A percentile compares a stretch with the other conserved stretches of the same genome.
Conservation (phyloP, 2,888 invertebrate species). For the Cecidostiba fungosa region DNA sequence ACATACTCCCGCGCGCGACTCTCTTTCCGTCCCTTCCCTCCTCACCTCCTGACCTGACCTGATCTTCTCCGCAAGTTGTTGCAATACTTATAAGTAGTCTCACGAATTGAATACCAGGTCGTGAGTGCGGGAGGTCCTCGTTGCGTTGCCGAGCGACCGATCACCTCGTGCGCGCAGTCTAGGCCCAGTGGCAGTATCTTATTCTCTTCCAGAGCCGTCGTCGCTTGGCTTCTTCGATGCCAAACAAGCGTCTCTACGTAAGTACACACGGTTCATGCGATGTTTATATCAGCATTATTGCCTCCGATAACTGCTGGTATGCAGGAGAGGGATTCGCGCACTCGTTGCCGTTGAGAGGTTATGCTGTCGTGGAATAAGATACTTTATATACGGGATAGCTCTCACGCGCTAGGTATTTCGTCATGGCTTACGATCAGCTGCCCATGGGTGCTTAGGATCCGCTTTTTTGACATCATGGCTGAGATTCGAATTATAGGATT, state of each 20-base stretch:
- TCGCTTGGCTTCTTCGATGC: not conserved
- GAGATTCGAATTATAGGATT: too few relatives aligned
- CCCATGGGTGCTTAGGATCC: too few relatives aligned
- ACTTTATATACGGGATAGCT: not conserved
- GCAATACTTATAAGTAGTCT: too few relatives aligned
- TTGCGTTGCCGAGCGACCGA: not conserved
- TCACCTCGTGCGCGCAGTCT: not conserved
- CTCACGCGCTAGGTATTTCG: not conserved
- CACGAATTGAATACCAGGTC: too few relatives aligned
- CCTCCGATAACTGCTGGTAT: not conserved
- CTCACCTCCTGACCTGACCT: too few relatives aligned
- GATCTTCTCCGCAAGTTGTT: too few relatives aligned
- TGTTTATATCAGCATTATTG: not conserved
- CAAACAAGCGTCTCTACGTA: not conserved
- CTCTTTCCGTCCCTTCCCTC: not conserved
- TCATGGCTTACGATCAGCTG: not conserved
- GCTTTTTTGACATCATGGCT: too few relatives aligned
- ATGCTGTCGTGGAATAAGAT: conserved; percentile 17
- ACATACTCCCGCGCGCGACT: too few relatives aligned
- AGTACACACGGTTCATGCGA: not conserved
- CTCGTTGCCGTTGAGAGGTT: conserved; percentile 37
- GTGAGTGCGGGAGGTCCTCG: not conserved
- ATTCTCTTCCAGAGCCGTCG: not conserved
- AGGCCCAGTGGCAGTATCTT: not conserved
- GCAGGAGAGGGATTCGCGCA: not conserved